phyloP scores from a whole-genome alignment of 2,888 invertebrate species.

The Phoronis australis region DNA sequence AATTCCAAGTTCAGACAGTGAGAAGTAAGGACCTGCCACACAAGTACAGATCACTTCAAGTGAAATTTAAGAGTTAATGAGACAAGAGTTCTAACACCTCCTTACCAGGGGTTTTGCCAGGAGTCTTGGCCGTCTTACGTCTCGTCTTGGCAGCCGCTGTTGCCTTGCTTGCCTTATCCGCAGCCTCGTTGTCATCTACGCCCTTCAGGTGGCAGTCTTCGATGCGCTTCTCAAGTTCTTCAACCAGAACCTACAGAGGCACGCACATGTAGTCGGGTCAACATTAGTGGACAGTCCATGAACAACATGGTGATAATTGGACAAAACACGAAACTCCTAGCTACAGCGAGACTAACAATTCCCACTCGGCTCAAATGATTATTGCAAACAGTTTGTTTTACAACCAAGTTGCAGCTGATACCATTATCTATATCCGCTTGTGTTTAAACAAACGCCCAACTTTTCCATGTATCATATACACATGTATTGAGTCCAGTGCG shows the following conservation, averaged over 20 bases:
- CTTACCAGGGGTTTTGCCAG: conserved; percentile 9
- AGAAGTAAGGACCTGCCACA: too few species aligned
- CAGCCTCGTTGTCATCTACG: conserved; percentile 41
- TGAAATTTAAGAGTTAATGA: too few species aligned
- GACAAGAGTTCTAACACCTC: not conserved
- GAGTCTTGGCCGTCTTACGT: conserved; percentile 18
- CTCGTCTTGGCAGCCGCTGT: conserved; percentile 17
- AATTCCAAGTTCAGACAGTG: too few species aligned
- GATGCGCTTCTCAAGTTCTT: conserved; percentile 66
- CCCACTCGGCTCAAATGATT: too few species aligned
- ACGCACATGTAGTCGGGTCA: conserved; percentile 10
- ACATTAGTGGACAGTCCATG: not conserved
- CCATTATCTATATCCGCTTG: too few species aligned
- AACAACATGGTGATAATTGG: not conserved
- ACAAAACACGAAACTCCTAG: not conserved
- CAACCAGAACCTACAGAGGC: conserved; percentile 55
- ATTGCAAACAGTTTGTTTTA: too few species aligned
- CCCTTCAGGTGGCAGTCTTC: conserved; percentile 59
- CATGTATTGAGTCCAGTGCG: too few species aligned
- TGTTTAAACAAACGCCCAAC: too few species aligned
- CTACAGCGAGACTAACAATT: too few species aligned
- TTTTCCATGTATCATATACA: too few species aligned
- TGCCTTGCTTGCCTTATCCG: conserved; percentile 32
- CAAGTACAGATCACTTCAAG: too few species aligned
- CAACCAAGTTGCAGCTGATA: too few species aligned